phyloP scores from a whole-genome alignment of 2,113 vertebrate genomes.

The Lanius collurio region DNA sequence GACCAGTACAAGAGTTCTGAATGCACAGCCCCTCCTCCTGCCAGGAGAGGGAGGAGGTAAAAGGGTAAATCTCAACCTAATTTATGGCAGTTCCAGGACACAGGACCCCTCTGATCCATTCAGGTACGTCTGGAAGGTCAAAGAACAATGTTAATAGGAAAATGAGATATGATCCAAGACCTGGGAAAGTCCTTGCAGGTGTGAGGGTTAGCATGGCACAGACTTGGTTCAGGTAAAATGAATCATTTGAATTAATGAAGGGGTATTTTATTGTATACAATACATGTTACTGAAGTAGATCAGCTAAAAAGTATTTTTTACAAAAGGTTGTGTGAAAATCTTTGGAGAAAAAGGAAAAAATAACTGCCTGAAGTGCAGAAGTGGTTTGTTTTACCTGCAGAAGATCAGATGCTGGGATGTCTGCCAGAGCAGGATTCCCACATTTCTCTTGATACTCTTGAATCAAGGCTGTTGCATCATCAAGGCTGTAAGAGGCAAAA shows the following conservation, averaged over 20 bases:
- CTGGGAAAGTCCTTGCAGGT: not conserved
- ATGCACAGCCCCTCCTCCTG: not conserved
- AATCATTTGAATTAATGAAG: not conserved
- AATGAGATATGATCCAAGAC: not conserved
- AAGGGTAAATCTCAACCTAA: not conserved
- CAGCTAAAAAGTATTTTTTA: not conserved
- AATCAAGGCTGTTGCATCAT: slow-evolving; percentile 80
- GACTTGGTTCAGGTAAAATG: not conserved
- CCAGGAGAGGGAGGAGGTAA: not conserved
- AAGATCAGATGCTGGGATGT: slow-evolving; percentile 49
- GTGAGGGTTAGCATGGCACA: not conserved
- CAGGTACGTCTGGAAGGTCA: slow-evolving; percentile 62
- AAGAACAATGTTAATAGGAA: not conserved
- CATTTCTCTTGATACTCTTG: slow-evolving; percentile 75
- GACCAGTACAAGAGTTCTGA: not conserved
- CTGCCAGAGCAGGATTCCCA: slow-evolving; percentile 56
- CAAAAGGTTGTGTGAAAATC: not conserved
- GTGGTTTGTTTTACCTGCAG: slow-evolving; percentile 75
- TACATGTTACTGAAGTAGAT: not conserved
- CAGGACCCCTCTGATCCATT: not conserved
- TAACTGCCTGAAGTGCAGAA: not conserved
- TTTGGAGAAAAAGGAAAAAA: not conserved
- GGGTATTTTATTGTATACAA: not conserved
- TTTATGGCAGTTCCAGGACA: not conserved
- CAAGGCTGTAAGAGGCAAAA: slow-evolving; percentile 68